These are phyloP conservation scores for Poliocrania exsul DNA, from an alignment of 2,797 vertebrate genomes.

Conservation along the genomic window DNA sequence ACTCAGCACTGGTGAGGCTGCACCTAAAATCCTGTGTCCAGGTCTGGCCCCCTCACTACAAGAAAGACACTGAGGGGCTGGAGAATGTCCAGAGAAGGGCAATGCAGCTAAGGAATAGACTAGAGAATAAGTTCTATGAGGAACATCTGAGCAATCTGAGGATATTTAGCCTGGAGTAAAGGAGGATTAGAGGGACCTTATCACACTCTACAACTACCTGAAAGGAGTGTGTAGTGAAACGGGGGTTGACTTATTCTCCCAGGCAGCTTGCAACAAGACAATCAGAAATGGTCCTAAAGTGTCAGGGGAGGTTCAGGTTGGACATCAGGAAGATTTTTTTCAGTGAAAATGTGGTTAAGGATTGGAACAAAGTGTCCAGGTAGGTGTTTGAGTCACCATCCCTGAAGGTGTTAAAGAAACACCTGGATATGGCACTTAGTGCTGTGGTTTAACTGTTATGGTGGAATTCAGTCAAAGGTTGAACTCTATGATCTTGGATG, in stretches of 20 bases:
- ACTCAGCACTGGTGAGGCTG: background rate
- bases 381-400: background rate
- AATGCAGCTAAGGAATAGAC: background rate
- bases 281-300: background rate
- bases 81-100: background rate
- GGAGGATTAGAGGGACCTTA: background rate
- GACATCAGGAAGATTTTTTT: background rate
- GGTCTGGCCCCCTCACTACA: background rate
- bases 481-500: background rate
- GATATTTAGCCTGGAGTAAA: background rate
- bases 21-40: background rate
- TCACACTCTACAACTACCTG: background rate
- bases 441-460: background rate
- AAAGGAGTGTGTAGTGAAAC: background rate
- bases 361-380: background rate
- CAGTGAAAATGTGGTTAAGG: background rate
- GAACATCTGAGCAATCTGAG: background rate
- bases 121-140: background rate
- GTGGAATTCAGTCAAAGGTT: background rate
- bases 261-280: background rate
- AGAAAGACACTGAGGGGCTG: background rate
- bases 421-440: background rate
- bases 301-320: background rate
- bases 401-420: background rate
- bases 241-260: background rate